Conservation (phyloP, 2,888 invertebrate species). For the Tridacna crocea region DNA sequence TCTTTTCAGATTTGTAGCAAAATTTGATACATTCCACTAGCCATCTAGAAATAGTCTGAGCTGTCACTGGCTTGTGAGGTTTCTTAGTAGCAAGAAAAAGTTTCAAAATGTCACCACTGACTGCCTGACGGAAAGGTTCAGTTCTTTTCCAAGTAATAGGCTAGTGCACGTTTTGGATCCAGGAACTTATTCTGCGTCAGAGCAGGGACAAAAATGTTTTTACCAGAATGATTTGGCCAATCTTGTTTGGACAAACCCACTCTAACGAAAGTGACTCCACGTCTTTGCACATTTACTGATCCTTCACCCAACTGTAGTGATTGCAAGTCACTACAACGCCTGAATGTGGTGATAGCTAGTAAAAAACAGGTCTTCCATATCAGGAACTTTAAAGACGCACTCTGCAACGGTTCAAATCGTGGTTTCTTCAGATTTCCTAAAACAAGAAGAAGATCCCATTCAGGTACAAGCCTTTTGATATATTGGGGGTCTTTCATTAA, state of each 20-base stretch:
- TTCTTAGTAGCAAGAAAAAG: constrained; percentile 31
- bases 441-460: constrained; percentile 50
- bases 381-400: constrained; percentile 28
- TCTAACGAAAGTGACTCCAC: constrained; percentile 38
- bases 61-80: constrained; percentile 33
- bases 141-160: constrained; percentile 37
- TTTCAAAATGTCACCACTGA: constrained; percentile 2
- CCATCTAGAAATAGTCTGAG: constrained; percentile 36
- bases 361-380: constrained; percentile 40
- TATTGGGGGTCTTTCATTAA: constrained; percentile 50
- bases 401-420: constrained; percentile 34
- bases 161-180: constrained; percentile 36
- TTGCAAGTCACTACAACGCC: constrained; percentile 41
- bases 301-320: constrained; percentile 34
- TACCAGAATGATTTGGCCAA: constrained; percentile 36
- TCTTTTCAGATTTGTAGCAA: constrained; percentile 1
- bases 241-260: constrained; percentile 42
- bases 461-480: constrained; percentile 32
- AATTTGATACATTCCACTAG: constrained; percentile 17
- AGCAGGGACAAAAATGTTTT: constrained; percentile 34
- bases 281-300: constrained; percentile 34
- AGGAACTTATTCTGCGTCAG: constrained; percentile 30
- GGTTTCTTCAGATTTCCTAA: constrained; percentile 31
- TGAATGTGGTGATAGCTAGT: constrained; percentile 40
- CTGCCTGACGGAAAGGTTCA: constrained; percentile 4